Conservation (phyloP, 2,797 vertebrate species). For the Pempheris klunzingeri region DNA sequence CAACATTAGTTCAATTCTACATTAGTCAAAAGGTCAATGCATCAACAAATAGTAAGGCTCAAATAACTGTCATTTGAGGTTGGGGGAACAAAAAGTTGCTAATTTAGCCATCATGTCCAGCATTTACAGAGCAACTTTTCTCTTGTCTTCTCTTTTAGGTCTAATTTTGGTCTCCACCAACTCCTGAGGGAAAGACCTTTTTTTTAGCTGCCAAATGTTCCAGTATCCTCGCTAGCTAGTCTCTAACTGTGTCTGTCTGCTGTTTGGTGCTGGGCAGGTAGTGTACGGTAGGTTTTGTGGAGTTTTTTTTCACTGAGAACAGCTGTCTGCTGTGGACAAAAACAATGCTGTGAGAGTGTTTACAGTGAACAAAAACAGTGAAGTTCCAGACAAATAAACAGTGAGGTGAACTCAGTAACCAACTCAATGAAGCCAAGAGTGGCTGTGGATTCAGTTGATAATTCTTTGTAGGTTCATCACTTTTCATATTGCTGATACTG, state of each 20-base stretch:
- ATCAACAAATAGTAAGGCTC: background rate
- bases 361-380: background rate
- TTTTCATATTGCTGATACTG: slow-evolving; percentile 3
- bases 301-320: background rate
- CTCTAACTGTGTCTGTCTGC: background rate
- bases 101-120: background rate
- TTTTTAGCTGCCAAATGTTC: too few relatives aligned
- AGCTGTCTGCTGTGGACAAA: background rate
- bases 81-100: background rate
- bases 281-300: background rate
- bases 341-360: background rate
- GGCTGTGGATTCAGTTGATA: slow-evolving; percentile 1
- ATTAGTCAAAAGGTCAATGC: slow-evolving; percentile 3
- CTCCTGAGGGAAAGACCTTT: too few relatives aligned
- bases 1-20: slow-evolving; percentile 1
- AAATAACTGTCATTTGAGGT: background rate
- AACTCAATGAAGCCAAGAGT: background rate
- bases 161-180: too few relatives aligned
- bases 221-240: too few relatives aligned
- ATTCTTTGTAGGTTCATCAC: background rate
- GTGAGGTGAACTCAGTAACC: background rate
- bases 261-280: background rate
- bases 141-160: background rate
- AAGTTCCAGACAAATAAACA: slow-evolving; percentile 17
- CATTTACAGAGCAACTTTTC: background rate